phyloP scores from a whole-genome alignment of 2,113 vertebrate species.

The Plecturocebus donacophilus region DNA sequence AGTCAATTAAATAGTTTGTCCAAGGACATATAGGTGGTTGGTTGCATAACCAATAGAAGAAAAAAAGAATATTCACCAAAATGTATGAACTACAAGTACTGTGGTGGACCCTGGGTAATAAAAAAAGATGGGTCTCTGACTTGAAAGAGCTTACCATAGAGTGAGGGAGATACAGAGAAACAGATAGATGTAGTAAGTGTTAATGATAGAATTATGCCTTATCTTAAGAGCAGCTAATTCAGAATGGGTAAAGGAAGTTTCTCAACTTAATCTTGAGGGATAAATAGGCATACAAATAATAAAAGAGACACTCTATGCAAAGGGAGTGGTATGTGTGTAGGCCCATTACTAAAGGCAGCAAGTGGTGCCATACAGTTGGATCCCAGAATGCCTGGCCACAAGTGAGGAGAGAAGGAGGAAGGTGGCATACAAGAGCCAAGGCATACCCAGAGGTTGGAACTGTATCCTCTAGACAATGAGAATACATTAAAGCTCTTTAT shows the following conservation, averaged over 20 bases:
- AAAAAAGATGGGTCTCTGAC: background rate
- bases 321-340: rapidly evolving
- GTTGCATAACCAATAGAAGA: background rate
- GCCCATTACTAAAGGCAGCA: background rate
- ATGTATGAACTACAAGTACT: background rate
- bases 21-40: background rate
- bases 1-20: background rate
- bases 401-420: background rate
- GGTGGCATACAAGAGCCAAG: too few species aligned
- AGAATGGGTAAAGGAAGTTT: background rate
- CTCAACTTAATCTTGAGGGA: background rate
- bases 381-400: background rate
- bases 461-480: background rate
- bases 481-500: background rate
- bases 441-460: background rate
- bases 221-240: background rate
- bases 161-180: background rate
- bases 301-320: background rate
- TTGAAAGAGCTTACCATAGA: background rate
- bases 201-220: background rate
- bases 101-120: background rate
- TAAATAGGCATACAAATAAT: background rate
- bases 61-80: background rate
- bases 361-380: background rate
- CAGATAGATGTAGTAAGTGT: background rate